Base-by-base conservation (phyloP, 2,113 vertebrate genomes). In the Oplegnathus fasciatus region DNA sequence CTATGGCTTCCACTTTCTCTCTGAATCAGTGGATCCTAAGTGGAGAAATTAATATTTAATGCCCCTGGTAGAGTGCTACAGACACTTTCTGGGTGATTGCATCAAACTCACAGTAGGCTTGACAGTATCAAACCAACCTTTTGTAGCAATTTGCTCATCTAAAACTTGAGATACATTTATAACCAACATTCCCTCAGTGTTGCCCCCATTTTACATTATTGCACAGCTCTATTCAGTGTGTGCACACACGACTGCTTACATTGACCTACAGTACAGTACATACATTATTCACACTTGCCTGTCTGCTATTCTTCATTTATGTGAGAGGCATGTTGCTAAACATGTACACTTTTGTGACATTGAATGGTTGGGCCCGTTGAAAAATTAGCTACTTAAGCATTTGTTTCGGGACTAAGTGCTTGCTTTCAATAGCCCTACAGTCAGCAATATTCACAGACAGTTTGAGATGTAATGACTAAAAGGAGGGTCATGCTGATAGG, bases 1-100 rank as follows among this genome's bases (percentile, higher is more conserved):
- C 85, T 58, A 76, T 87, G 80, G 86, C 81, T 88, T 90, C 82
- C 83, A 83, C 73, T 73, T 79, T 87, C 84, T 83, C 65, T 86
- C 70, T 78, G 87, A 92, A 89, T 90, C 87, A 91, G 79, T 89
- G 75, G 73, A 81, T 87, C 79, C 74, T 89, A 76, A 94, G 86
- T 86, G 81, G 83, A 81, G 77, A 84, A 85, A 93, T 91, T 75
- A 88, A 91, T 89, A 92, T 93, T 91, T 92, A 83, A 92, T 90
- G 83, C 72, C 34, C 72, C 67, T 72, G 61, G 54, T 58, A 62
- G 75, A 89, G 75, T 91, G 85, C 88, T 83, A 46, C 67, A 76
- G 79, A 86, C 84, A 86, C 76, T 85, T 88, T 67, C 77, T 70
- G 80, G 83, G 68, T 82, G 78, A 89, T 74, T 88, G 50, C 82